Evolutionary conservation across 2,888 invertebrate genomes (phyloP), one percentile per base, ranked within the genome.

Genomic region (Drosophila crucigera): DNA sequence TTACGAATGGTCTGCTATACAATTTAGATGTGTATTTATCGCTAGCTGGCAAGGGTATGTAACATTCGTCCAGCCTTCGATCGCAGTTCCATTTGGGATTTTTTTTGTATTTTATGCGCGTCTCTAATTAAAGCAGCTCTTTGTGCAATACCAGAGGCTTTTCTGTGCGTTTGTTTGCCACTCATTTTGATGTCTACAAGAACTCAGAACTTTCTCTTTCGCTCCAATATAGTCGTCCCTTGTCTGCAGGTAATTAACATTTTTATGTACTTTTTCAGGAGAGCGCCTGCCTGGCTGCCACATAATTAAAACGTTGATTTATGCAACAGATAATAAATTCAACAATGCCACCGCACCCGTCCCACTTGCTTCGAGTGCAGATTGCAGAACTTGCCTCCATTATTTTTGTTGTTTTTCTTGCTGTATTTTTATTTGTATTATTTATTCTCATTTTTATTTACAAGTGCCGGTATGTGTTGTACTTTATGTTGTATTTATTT

Each of bases 251-350:
- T 87, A 86, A 84, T 86, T 89, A 82, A 80, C 78, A 76, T 86
- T 85, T 85, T 89, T 89, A 83, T 82, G 77, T 84, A 78, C 84
- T 74, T 83, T 89, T 73, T 64, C 79, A 71, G 67, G 19, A 52
- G 37, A 39, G 59, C 61, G 59, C 22, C 31, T 49, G 49, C 52
- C 52, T 49, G 43, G 43, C 58, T 83, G 89, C 72, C 78, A 80
- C 87, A 87, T 78, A 87, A 85, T 85, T 87, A 89, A 85, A 87
- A 64, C 73, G 78, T 78, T 86, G 76, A 89, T 87, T 89, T 82
- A 86, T 84, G 76, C 68, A 64, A 73, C 47, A 69, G 72, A 80
- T 78, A 84, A 89, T 84, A 82, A 82, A 80, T 89, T 76, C 54
- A 73, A 83, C 78, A 83, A 76, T 80, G 60, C 62, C 69, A 64